Evolutionary conservation across 2,113 vertebrate species (phyloP), one percentile per base, ranked within the genome.

Genomic region (Pluvianellus socialis): DNA sequence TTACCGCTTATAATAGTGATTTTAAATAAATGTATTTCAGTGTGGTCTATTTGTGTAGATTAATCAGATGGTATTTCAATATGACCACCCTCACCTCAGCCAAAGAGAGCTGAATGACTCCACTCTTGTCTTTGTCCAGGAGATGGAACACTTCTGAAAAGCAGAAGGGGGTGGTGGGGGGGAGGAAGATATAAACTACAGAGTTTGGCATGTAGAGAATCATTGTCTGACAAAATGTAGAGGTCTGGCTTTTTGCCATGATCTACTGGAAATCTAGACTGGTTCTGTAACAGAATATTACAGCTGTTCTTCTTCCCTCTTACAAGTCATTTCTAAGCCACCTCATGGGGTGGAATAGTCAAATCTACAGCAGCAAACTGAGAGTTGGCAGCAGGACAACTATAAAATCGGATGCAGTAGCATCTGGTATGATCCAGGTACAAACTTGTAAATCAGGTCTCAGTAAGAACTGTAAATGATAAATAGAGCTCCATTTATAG

Each of bases 71-170:
- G 7, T 49, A 61, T 71, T 74, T 83, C 26, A n/a, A 19, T 52
- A 44, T 61, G 55, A 87, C 20, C 49, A 80, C 53, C 10, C 86
- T 96, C 95, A 98, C 98, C 97, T 98, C 97, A 91, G 98, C 86
- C 95, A 98, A 71, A 72, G 97, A 97, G 16, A 98, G 94, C 35
- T 95, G 97, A 56, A 98, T 32, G 12, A 45, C 52, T 89, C 98
- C 98, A 28, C 27, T 84, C 66, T 92, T 96, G 35, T 98, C 93
- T 96, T 98, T 97, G 92, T 98, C 97, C 94, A 98, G 74, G 23
- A 97, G 94, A 18, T 33, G 40, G 86, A 98, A 98, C 24, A 96
- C 47, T 95, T 98, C 98, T 98, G 87, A 89, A 96, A 96, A 33
- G 26, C 13, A 70, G 61, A 95, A 92, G 63, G 65, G 55, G n/a